Percentiles rank a stretch among this genome's conserved stretches.
These are phyloP conservation scores for Misgurnus anguillicaudatus DNA, from an alignment of 2,113 vertebrate species.

Conservation along the genomic window DNA sequence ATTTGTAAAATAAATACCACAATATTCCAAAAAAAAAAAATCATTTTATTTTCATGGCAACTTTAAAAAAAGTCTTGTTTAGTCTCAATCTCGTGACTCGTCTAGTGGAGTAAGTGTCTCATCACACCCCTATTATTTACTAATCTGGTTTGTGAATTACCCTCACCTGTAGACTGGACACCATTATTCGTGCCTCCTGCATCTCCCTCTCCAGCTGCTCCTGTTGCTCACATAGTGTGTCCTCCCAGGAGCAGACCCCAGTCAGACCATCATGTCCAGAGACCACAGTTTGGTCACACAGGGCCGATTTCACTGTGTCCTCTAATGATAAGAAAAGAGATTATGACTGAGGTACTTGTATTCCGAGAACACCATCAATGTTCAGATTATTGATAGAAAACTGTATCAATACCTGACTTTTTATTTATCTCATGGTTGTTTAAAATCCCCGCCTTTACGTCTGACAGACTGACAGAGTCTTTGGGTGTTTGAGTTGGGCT, in stretches of 20 bases:
- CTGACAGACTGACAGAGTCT: conserved; percentile 73
- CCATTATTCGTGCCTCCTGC: conserved; percentile 93
- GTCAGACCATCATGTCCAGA: conserved; percentile 64
- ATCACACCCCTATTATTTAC: too few species aligned
- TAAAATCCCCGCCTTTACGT: conserved; percentile 75
- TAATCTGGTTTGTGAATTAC: not conserved
- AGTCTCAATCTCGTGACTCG: too few species aligned
- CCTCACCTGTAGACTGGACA: conserved; percentile 87
- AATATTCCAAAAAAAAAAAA: too few species aligned
- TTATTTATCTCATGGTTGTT: conserved; percentile 70
- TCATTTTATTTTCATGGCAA: too few species aligned
- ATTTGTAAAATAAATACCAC: too few species aligned
- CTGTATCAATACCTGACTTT: conserved; percentile 72
- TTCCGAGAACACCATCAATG: not conserved
- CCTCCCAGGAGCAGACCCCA: conserved; percentile 82
- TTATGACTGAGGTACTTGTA: not conserved
- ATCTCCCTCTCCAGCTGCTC: conserved; percentile 91
- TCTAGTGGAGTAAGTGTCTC: too few species aligned
- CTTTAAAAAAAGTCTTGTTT: too few species aligned
- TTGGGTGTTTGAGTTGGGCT: conserved; percentile 83
- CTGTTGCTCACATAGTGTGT: conserved; percentile 86
- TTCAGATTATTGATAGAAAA: not conserved
- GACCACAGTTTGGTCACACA: conserved; percentile 54
- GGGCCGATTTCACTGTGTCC: conserved; percentile 64
- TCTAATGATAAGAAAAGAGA: conserved; percentile 43